These are phyloP conservation scores for Pao palembangensis DNA, from an alignment of 2,113 vertebrate species.

Conservation along the genomic window DNA sequence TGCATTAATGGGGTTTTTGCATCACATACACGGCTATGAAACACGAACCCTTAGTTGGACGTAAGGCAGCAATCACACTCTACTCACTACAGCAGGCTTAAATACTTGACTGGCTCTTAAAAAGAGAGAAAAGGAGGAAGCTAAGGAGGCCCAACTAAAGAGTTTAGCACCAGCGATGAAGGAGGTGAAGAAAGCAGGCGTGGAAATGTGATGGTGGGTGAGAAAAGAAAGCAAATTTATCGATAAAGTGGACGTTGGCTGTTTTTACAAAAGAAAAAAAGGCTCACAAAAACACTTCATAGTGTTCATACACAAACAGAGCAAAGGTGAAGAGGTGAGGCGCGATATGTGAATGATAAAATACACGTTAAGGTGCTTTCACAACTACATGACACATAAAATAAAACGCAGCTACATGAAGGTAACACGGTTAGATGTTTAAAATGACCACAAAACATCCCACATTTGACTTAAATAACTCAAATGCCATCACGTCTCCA, in stretches of 20 bases:
- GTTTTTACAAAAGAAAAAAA: constrained; percentile 85
- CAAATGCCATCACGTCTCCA: too few relatives aligned
- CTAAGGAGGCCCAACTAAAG: constrained; percentile 5
- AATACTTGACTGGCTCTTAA: constrained; percentile 32
- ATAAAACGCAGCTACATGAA: constrained; percentile 22
- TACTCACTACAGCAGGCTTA: constrained; percentile 34
- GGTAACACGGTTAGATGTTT: neutral
- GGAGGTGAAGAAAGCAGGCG: constrained; percentile 44
- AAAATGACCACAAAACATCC: too few relatives aligned
- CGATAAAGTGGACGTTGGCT: constrained; percentile 73
- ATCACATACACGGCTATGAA: constrained; percentile 56
- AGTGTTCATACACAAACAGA: constrained; percentile 5
- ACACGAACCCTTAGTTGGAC: constrained; percentile 34
- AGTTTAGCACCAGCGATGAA: constrained; percentile 34
- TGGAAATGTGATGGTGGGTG: constrained; percentile 62
- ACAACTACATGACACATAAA: constrained; percentile 7
- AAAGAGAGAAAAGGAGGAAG: constrained; percentile 4
- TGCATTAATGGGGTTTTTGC: constrained; percentile 29
- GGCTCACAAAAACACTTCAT: constrained; percentile 83
- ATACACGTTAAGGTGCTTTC: constrained; percentile 82
- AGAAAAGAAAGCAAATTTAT: constrained; percentile 77
- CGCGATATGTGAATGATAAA: constrained; percentile 46
- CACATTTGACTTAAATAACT: too few relatives aligned
- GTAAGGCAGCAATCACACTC: constrained; percentile 53
- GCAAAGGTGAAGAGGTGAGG: constrained; percentile 15